These are phyloP conservation scores for Linyphia triangularis DNA, from an alignment of 2,888 invertebrate species.

Conservation along the genomic window DNA sequence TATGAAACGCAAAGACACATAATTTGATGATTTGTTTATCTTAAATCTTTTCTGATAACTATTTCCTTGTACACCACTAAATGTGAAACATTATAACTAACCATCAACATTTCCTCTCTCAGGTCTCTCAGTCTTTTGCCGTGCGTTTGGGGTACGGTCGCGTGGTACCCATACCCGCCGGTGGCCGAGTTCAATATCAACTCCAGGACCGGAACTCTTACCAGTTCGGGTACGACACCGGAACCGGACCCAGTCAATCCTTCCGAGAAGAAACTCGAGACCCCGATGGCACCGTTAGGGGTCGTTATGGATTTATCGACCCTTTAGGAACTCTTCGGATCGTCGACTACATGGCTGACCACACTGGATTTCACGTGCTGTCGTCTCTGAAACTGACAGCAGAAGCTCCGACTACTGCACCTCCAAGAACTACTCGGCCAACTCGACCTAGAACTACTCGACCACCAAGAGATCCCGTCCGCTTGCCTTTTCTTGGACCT, in stretches of 20 bases:
- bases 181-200: conserved; percentile 70
- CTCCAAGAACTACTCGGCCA: conserved; percentile 28
- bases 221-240: conserved; percentile 75
- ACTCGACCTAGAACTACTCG: conserved; percentile 20
- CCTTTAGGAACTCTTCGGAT: conserved; percentile 68
- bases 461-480: background rate
- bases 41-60: no score
- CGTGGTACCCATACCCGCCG: conserved; percentile 73
- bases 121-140: conserved; percentile 14
- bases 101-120: background rate
- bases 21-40: no score
- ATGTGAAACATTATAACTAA: no score
- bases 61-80: no score
- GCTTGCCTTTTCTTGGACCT: conserved; percentile 72
- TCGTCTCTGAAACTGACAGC: conserved; percentile 51
- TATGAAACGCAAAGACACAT: no score
- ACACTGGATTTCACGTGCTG: conserved; percentile 69
- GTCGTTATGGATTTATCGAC: conserved; percentile 74
- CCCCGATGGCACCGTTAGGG: conserved; percentile 60
- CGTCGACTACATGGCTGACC: conserved; percentile 74
- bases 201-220: conserved; percentile 62
- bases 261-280: conserved; percentile 74
- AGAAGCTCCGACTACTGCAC: conserved; percentile 31
- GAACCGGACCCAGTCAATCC: conserved; percentile 74
- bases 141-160: conserved; percentile 52